phyloP scores from a whole-genome alignment of 2,797 vertebrate species.

The Tamandua tetradactyla region DNA sequence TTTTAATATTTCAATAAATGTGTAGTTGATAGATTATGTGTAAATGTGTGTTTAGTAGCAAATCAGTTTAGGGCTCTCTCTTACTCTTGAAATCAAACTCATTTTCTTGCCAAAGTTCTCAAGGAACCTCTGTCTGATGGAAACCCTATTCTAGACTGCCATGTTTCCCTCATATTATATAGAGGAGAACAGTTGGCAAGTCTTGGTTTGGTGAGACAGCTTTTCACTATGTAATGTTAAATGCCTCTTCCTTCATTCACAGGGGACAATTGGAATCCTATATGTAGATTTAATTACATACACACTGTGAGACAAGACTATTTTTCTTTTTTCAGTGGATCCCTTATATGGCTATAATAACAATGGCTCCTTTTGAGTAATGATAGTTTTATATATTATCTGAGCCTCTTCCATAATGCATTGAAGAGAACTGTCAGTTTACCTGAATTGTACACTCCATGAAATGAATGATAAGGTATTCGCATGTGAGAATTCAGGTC shows the following conservation, averaged over 20 bases:
- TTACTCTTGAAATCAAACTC: neutral
- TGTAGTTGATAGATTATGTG: neutral
- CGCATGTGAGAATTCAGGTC: neutral
- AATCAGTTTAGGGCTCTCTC: neutral
- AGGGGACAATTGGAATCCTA: neutral
- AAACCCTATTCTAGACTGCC: no score
- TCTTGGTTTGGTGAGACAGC: neutral
- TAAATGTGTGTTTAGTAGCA: neutral
- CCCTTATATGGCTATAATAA: slow-evolving; percentile 23
- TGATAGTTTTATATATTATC: slow-evolving; percentile 29
- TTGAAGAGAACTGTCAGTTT: slow-evolving; percentile 26
- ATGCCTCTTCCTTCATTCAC: neutral
- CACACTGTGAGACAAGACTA: neutral
- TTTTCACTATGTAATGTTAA: neutral
- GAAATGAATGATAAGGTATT: slow-evolving; percentile 41
- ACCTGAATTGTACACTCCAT: neutral
- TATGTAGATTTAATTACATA: neutral
- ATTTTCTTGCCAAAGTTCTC: neutral
- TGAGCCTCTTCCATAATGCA: slow-evolving; percentile 4
- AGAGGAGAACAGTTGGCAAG: no score
- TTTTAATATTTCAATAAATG: neutral
- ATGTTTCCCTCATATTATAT: accelerated
- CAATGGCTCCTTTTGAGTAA: slow-evolving; percentile 41
- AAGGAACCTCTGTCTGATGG: neutral
- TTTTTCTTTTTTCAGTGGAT: slow-evolving; percentile 42